A percentile compares a stretch with the other conserved stretches of the same genome.
Evolutionary conservation across 2,113 vertebrate species (phyloP).

Genomic region (Ailuropoda melanoleuca): DNA sequence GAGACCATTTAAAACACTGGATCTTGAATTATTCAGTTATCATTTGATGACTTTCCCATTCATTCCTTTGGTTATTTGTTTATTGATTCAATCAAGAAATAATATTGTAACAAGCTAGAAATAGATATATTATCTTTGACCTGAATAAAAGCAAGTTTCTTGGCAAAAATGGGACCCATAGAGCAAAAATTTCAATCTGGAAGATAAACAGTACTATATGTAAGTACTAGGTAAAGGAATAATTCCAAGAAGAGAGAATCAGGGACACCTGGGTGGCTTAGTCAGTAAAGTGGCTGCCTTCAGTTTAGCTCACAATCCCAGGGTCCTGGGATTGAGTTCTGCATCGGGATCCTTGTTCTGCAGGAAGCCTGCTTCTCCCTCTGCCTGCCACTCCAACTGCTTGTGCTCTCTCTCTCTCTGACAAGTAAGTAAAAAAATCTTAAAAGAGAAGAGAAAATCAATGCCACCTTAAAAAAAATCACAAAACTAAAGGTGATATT

Average conservation of each 20-base stretch:
- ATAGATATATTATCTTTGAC: neutral
- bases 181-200: neutral
- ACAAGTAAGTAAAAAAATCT: too few relatives aligned
- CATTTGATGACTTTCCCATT: neutral
- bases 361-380: too few relatives aligned
- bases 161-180: neutral
- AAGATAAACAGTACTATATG: neutral
- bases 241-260: neutral
- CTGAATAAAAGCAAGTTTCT: neutral
- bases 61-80: neutral
- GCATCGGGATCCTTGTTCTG: too few relatives aligned
- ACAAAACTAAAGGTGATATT: neutral
- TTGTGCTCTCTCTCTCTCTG: too few relatives aligned
- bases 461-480: neutral
- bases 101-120: neutral
- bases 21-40: neutral
- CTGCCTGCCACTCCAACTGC: too few relatives aligned
- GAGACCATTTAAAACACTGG: neutral
- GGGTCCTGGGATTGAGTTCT: too few relatives aligned
- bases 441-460: neutral
- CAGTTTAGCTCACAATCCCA: too few relatives aligned
- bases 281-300: too few relatives aligned
- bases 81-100: neutral
- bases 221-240: neutral
- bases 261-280: too few relatives aligned